Evolutionary conservation across 2,888 invertebrate genomes (phyloP).

Genomic region (Hedychridium roseum): DNA sequence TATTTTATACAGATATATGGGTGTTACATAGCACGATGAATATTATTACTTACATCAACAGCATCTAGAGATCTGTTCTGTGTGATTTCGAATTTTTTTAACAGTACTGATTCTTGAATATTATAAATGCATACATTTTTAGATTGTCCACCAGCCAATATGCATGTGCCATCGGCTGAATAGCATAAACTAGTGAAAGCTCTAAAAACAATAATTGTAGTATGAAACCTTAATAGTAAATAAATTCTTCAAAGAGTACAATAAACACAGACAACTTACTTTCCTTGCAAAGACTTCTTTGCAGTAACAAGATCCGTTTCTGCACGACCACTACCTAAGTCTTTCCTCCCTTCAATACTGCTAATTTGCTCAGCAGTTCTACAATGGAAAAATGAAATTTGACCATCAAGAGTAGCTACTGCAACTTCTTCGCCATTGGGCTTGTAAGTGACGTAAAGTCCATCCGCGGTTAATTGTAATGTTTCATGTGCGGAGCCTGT

Average conservation of each 20-base stretch:
- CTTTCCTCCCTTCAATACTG: conserved; percentile 87
- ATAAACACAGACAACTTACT: conserved; percentile 69
- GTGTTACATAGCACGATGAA: too few relatives aligned
- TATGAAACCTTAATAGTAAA: conserved; percentile 9
- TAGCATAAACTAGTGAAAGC: conserved; percentile 92
- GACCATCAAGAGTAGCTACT: conserved; percentile 89
- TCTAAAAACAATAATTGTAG: too few relatives aligned
- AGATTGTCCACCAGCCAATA: conserved; percentile 93
- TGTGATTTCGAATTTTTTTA: conserved; percentile 94
- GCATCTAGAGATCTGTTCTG: conserved; percentile 95
- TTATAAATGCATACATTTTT: conserved; percentile 96
- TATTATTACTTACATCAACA: conserved; percentile 83
- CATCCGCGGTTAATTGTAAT: conserved; percentile 80
- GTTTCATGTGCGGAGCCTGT: conserved; percentile 83
- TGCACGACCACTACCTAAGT: conserved; percentile 85
- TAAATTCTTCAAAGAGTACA: background rate
- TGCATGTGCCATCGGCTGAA: conserved; percentile 89
- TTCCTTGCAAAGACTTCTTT: conserved; percentile 82
- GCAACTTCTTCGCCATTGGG: conserved; percentile 94
- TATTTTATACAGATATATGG: conserved; percentile 1
- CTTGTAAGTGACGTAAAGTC: conserved; percentile 82
- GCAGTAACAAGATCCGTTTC: conserved; percentile 89
- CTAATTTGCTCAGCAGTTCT: conserved; percentile 76
- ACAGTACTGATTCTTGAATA: conserved; percentile 79
- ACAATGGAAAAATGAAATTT: conserved; percentile 81